Base-by-base conservation (phyloP, 2,113 vertebrate genomes). In the Heterotilapia buettikoferi region DNA sequence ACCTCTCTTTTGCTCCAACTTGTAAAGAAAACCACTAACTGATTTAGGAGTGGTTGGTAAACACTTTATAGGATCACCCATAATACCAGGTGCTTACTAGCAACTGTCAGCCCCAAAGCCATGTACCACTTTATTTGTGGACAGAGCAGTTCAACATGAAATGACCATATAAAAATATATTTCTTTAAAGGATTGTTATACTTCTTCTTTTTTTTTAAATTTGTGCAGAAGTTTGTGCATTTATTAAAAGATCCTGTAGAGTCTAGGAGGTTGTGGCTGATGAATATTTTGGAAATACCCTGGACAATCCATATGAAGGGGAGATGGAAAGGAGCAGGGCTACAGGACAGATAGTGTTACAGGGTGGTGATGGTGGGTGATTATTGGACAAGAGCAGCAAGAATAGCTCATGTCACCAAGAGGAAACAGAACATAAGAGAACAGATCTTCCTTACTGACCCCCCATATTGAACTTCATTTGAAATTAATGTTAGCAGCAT, bases 1-100 rank as follows among this genome's bases (percentile, higher is more conserved):
- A 29, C 2, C 0, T 18, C 1, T 73, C 40, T 45, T 45, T 26
- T 73, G 38, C 0, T 26, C 66, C 2, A 3, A 26, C 63, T 21
- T 40, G 63, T 21, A 68, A 68, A 0, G 63, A 9, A 68, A 24
- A 68, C 36, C 11, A 14, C 36, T 40, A 0, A 14, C n/a, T 14
- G 63, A 40, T 40, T 40, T 21, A 66, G 10, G 63, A 24, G 36
- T 40, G 63, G 19, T 38, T 68, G 63, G 19, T 68, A 1, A 68
- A 68, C n/a, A 0, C n/a, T 21, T 68, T 14, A 68, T 14, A 68
- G 63, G 63, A 40, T 68, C 36, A 40, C 63, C 36, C 0, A 2
- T 40, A 68, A 21, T 40, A 24, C 11, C 36, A 40, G n/a, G 19
- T 68, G 63, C 63, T 38, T 68, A 21, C 36, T 68, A 68, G 63